Conservation (phyloP, 2,888 invertebrate species). For the Cheilosia impressa region DNA sequence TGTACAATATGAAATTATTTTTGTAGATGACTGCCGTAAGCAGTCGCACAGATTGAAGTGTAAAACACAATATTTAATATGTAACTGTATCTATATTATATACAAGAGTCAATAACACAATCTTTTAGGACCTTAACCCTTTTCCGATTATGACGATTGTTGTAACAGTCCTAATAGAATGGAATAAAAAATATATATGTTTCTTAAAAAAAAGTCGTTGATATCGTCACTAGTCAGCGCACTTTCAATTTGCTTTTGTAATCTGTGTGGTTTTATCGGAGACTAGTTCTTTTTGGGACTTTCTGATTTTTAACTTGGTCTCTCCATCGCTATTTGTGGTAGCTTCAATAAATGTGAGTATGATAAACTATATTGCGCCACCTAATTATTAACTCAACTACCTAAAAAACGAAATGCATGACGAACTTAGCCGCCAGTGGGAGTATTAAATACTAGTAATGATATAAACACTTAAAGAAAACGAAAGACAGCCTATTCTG, state of each 20-base stretch:
- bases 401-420: no score
- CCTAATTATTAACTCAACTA: no score
- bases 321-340: no score
- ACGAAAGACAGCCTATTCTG: no score
- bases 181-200: constrained; percentile 25
- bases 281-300: no score
- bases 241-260: not conserved
- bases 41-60: constrained; percentile 37
- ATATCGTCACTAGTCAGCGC: not conserved
- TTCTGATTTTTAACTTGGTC: no score
- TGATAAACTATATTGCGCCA: no score
- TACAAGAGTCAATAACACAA: constrained; percentile 58
- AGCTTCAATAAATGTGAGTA: no score
- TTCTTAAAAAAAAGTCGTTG: constrained; percentile 8
- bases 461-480: no score
- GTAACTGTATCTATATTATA: constrained; percentile 54
- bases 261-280: not conserved
- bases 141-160: constrained; percentile 33
- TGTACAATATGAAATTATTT: constrained; percentile 45
- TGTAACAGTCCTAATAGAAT: constrained; percentile 33
- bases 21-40: constrained; percentile 21
- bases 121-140: constrained; percentile 38
- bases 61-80: constrained; percentile 62
- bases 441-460: no score
- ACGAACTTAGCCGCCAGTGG: no score